These are phyloP conservation scores for Phortica magna DNA, from an alignment of 2,888 invertebrate genomes.

Conservation along the genomic window DNA sequence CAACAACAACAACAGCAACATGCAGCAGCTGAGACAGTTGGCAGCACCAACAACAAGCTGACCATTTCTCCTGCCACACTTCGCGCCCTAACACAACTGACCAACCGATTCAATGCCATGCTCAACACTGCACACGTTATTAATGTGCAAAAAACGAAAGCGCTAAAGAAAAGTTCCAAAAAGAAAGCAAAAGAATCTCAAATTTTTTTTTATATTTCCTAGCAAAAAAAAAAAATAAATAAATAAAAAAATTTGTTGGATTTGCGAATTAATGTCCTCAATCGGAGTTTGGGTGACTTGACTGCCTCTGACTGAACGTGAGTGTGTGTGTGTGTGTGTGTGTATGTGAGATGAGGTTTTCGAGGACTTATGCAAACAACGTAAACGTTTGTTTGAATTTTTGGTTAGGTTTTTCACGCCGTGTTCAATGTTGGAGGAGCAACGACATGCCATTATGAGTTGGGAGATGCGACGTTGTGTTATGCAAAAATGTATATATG, in stretches of 20 bases:
- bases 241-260: slow-evolving; percentile 21
- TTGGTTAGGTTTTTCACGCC: slow-evolving; percentile 45
- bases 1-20: too few species aligned
- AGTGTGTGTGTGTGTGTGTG: slow-evolving; percentile 1
- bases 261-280: slow-evolving; percentile 31
- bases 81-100: slow-evolving; percentile 34
- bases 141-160: slow-evolving; percentile 46
- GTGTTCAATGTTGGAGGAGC: not conserved
- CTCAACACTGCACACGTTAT: slow-evolving; percentile 40
- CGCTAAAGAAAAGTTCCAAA: slow-evolving; percentile 28
- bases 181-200: not conserved
- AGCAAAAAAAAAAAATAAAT: slow-evolving; percentile 9
- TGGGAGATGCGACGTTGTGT: not conserved
- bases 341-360: not conserved
- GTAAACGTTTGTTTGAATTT: slow-evolving; percentile 45
- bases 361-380: slow-evolving; percentile 28
- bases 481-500: not conserved
- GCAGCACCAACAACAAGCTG: not conserved
- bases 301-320: not conserved
- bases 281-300: slow-evolving; percentile 1
- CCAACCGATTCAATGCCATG: not conserved
- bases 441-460: not conserved
- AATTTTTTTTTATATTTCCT: not conserved
- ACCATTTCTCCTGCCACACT: slow-evolving; percentile 43
- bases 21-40: slow-evolving; percentile 25